A percentile compares a stretch with the other conserved stretches of the same genome.
Evolutionary conservation across 2,113 vertebrate species (phyloP).

Genomic region (Mustela nigripes): DNA sequence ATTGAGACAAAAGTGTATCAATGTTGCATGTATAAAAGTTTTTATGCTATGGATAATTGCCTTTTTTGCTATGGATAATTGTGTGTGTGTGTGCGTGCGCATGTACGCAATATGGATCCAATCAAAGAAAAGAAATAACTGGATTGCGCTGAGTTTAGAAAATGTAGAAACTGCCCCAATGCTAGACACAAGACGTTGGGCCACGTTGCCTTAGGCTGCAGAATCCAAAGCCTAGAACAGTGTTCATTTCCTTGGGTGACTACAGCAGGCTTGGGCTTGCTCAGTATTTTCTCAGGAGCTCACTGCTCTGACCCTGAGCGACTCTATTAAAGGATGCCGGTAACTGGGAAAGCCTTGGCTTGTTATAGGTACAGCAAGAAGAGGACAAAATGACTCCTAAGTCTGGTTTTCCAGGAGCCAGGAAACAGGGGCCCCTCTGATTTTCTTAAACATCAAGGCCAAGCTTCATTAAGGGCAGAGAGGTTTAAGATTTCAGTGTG

Average conservation of each 20-base stretch:
- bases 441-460: neutral
- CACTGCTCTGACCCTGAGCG: neutral
- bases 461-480: neutral
- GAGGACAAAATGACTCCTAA: neutral
- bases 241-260: neutral
- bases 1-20: neutral
- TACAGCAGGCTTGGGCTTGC: slow-evolving; percentile 2
- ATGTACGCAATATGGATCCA: neutral
- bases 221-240: neutral
- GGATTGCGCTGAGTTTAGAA: neutral
- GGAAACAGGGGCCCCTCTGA: neutral
- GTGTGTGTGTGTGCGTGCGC: neutral
- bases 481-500: neutral
- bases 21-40: neutral
- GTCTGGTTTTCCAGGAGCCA: neutral
- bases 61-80: neutral
- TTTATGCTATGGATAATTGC: neutral
- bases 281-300: neutral
- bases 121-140: neutral
- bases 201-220: neutral
- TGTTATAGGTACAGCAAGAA: neutral
- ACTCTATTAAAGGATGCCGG: neutral
- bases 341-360: neutral
- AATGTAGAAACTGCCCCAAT: neutral
- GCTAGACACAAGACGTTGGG: neutral